These are phyloP conservation scores for Emydura subglobosa DNA, from an alignment of 2,113 vertebrate species.

Conservation along the genomic window DNA sequence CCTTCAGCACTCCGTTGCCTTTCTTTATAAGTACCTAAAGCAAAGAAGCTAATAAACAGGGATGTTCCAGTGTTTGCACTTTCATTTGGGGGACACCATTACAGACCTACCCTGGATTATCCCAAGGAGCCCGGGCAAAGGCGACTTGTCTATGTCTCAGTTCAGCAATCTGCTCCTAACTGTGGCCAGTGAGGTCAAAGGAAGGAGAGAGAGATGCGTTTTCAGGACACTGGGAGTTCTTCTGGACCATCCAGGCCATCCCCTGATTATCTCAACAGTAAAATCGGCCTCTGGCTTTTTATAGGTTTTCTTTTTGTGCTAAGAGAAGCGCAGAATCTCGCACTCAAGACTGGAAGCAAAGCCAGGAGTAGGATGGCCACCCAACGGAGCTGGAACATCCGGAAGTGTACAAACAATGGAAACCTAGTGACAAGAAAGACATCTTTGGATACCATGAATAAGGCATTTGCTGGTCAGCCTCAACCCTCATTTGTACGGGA, in stretches of 20 bases:
- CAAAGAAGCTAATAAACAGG: not conserved
- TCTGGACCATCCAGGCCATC: not conserved
- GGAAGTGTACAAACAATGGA: fast-evolving
- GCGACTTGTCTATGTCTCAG: not conserved
- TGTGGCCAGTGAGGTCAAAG: not conserved
- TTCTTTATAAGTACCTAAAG: not conserved
- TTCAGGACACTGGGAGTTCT: not conserved
- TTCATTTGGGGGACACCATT: not conserved
- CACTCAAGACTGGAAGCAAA: not conserved
- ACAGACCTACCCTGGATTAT: not conserved
- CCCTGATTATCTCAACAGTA: not conserved
- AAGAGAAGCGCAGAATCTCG: not conserved
- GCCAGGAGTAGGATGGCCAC: not conserved
- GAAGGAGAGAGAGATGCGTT: not conserved
- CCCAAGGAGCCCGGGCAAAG: not conserved
- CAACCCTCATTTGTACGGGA: not conserved
- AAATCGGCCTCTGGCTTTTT: not conserved
- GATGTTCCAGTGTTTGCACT: not conserved
- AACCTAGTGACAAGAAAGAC: not conserved
- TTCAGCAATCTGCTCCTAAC: not conserved
- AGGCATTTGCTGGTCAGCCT: too few relatives aligned
- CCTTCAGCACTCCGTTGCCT: not conserved
- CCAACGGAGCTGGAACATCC: not conserved
- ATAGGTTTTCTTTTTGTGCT: not conserved
- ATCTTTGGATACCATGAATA: not conserved